Evolutionary conservation across 2,797 vertebrate genomes (phyloP).

Genomic region (Sternarchorhynchus goeldii): DNA sequence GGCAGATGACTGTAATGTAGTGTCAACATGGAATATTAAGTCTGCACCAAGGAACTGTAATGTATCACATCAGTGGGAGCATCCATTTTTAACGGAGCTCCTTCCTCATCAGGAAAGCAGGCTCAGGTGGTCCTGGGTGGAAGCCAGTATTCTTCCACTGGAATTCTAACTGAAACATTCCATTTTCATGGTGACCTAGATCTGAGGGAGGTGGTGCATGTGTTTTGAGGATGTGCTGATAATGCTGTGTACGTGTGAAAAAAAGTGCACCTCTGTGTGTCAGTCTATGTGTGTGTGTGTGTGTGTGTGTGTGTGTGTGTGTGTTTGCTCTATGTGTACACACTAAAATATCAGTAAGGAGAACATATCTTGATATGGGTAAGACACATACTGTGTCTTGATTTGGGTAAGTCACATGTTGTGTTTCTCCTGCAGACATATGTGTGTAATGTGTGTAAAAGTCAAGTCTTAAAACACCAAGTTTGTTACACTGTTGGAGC

Average conservation of each 20-base stretch:
- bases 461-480: background rate
- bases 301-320: constrained; percentile 13
- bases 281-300: background rate
- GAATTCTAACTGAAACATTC: constrained; percentile 42
- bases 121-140: constrained; percentile 4
- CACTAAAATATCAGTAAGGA: background rate
- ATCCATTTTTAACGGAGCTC: constrained; percentile 23
- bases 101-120: constrained; percentile 10
- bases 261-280: background rate
- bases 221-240: constrained; percentile 18
- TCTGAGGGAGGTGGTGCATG: constrained; percentile 24
- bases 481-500: background rate
- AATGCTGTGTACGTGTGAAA: constrained; percentile 12
- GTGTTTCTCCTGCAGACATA: background rate
- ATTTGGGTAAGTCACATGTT: background rate
- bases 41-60: constrained; percentile 10
- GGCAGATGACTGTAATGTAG: constrained; percentile 23
- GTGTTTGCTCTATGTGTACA: background rate
- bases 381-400: background rate
- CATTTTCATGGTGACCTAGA: constrained; percentile 47
- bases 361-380: background rate
- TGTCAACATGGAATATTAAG: background rate
- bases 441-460: background rate
- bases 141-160: constrained; percentile 45
- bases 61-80: constrained; percentile 36